A percentile compares a stretch with the other conserved stretches of the same genome.
phyloP scores from a whole-genome alignment of 2,888 invertebrate genomes.

The Pollenia griseotomentosa region DNA sequence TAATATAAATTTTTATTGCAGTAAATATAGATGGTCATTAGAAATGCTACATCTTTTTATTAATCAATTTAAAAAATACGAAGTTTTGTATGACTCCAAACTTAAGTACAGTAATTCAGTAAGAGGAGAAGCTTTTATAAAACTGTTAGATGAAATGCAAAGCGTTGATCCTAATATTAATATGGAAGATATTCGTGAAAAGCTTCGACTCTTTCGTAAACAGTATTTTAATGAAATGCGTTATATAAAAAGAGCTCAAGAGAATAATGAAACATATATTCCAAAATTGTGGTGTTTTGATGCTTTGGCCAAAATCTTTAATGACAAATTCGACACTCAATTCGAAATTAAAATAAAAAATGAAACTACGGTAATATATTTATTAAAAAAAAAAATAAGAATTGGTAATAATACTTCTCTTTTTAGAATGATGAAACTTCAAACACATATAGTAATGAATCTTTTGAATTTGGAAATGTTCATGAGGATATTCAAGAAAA shows the following conservation, averaged over 20 bases:
- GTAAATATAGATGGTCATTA: neutral
- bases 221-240: conserved; percentile 26
- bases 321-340: neutral
- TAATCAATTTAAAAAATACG: conserved; percentile 5
- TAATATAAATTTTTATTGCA: neutral
- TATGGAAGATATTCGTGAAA: conserved; percentile 4
- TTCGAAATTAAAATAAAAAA: too few relatives aligned
- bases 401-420: too few relatives aligned
- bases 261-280: conserved; percentile 18
- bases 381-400: too few relatives aligned
- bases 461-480: too few relatives aligned
- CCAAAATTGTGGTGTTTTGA: conserved; percentile 48
- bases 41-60: conserved; percentile 7
- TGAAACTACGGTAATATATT: too few relatives aligned
- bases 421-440: too few relatives aligned
- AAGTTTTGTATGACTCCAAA: conserved; percentile 31
- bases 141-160: conserved; percentile 2
- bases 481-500: too few relatives aligned
- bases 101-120: conserved; percentile 22
- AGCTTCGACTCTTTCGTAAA: neutral
- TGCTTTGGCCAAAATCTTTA: neutral
- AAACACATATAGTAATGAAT: too few relatives aligned
- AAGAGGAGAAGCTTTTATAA: conserved; percentile 3
- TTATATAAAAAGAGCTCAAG: neutral
- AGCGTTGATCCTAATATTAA: neutral